Evolutionary conservation across 2,113 vertebrate genomes (phyloP).

Genomic region (Oxygymnocypris stewartii): DNA sequence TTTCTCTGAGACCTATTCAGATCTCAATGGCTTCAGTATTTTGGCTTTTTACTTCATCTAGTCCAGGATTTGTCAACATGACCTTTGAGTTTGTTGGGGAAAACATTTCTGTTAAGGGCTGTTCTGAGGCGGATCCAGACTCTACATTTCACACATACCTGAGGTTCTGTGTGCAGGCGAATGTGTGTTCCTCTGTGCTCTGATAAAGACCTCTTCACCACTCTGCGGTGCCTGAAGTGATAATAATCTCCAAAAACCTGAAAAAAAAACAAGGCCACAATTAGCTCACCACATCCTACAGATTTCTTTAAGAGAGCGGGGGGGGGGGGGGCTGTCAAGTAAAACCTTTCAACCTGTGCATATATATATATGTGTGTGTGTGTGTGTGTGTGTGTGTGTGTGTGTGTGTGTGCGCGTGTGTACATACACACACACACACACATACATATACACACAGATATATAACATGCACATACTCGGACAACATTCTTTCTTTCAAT

Average conservation of each 20-base stretch:
- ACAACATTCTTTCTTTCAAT: neutral
- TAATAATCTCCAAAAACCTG: conserved; percentile 93
- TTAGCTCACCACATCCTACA: conserved; percentile 27
- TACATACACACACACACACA: no score
- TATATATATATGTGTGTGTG: neutral
- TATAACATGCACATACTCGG: no score
- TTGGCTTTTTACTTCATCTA: neutral
- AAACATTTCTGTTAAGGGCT: neutral
- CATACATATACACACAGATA: no score
- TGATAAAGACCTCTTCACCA: conserved; percentile 87
- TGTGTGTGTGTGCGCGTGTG: no score
- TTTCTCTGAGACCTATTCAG: neutral
- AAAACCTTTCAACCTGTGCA: neutral
- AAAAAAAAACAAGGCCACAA: neutral
- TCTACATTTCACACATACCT: conserved; percentile 72
- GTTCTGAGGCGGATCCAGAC: neutral
- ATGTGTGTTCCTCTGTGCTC: conserved; percentile 81
- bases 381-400: no score
- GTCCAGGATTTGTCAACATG: neutral
- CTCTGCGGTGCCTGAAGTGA: conserved; percentile 85
- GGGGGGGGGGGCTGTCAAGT: neutral
- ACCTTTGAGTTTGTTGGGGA: neutral
- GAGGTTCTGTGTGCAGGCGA: conserved; percentile 81
- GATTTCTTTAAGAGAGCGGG: neutral
- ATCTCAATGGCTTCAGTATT: neutral